Evolutionary conservation across 2,113 vertebrate species (phyloP).

Genomic region (Cynoglossus semilaevis): DNA sequence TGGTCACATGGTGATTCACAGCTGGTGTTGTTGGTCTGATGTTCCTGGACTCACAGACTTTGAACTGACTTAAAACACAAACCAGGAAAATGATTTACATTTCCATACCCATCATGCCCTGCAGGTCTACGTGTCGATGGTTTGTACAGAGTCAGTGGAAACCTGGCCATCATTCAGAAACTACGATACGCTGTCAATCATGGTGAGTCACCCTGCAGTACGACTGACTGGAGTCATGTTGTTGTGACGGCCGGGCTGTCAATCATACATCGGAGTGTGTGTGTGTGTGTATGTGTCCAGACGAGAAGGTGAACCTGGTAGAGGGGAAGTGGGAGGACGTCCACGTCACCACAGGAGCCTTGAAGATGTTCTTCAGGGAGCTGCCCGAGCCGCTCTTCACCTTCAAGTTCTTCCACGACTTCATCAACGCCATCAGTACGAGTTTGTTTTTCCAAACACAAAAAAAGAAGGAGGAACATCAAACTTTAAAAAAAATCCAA

Average conservation of each 20-base stretch:
- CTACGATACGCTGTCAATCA: slow-evolving; percentile 92
- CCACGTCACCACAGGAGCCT: slow-evolving; percentile 92
- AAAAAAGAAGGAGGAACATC: no score
- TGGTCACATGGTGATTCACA: no score
- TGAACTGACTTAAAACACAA: no score
- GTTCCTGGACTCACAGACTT: no score
- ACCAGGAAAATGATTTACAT: no score
- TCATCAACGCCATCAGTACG: slow-evolving; percentile 94
- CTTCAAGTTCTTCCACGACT: slow-evolving; percentile 88
- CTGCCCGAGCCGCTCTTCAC: slow-evolving; percentile 93
- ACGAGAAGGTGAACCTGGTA: slow-evolving; percentile 89
- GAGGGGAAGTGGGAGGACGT: slow-evolving; percentile 98
- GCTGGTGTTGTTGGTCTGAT: no score
- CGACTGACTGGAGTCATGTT: background rate
- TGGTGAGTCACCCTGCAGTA: slow-evolving; percentile 66
- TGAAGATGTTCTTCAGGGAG: slow-evolving; percentile 98
- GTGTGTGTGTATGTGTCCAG: slow-evolving; percentile 65
- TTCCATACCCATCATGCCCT: slow-evolving; percentile 18
- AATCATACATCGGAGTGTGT: background rate
- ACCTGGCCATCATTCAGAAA: slow-evolving; percentile 95
- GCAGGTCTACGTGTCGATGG: slow-evolving; percentile 88
- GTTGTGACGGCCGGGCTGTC: no score
- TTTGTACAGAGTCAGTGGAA: slow-evolving; percentile 94
- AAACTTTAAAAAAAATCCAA: no score
- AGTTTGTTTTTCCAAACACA: no score